phyloP scores from a whole-genome alignment of 2,888 invertebrate species.

The Melanargia galathea region DNA sequence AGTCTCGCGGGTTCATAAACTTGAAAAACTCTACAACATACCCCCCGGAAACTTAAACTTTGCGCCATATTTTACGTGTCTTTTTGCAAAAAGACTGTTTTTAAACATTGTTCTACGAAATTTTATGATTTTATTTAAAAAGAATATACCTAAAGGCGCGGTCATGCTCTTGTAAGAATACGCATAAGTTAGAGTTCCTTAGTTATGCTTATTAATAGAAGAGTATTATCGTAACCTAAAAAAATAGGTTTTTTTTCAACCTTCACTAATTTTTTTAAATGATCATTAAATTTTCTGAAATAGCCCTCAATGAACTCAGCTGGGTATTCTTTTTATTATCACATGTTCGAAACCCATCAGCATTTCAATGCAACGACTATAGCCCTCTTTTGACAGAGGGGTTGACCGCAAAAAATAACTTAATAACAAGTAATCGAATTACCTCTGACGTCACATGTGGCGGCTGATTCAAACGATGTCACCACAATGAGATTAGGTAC shows the following conservation, averaged over 20 bases:
- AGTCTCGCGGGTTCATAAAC: conserved; percentile 32
- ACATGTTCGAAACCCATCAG: background rate
- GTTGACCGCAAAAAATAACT: conserved; percentile 57
- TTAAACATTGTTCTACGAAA: background rate
- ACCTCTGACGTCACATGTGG: conserved; percentile 60
- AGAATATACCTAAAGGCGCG: no score
- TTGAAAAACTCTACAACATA: conserved; percentile 29
- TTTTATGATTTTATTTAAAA: background rate
- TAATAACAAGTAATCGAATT: conserved; percentile 69
- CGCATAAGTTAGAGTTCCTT: no score
- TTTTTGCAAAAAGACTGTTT: conserved; percentile 4
- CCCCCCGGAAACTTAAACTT: conserved; percentile 20
- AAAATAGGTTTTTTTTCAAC: no score
- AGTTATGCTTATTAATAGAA: no score
- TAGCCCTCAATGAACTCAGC: background rate
- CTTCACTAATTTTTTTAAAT: no score
- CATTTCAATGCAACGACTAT: no score
- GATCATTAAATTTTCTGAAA: no score
- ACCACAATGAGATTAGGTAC: conserved; percentile 42
- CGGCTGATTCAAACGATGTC: conserved; percentile 41
- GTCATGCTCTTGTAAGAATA: no score
- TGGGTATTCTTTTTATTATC: background rate
- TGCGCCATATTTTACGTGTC: conserved; percentile 16
- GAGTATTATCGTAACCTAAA: no score
- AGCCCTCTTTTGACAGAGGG: conserved; percentile 6